phyloP scores from a whole-genome alignment of 2,888 invertebrate genomes.

The Diaprepes abbreviatus region DNA sequence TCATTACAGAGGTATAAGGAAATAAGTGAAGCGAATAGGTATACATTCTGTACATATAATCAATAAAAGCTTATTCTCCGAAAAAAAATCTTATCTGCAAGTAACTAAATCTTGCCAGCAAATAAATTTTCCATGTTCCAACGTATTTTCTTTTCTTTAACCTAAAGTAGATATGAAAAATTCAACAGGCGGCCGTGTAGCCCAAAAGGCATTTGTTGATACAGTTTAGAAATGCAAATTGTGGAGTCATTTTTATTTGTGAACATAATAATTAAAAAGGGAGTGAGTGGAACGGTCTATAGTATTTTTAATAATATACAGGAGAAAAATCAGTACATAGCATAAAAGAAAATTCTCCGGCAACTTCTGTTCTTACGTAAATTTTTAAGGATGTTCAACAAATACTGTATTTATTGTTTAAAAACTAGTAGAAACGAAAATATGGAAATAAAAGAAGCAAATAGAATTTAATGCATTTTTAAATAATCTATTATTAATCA shows the following conservation, averaged over 20 bases:
- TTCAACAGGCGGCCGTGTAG: conserved; percentile 16
- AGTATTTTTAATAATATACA: too few relatives aligned
- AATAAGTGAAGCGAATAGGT: too few relatives aligned
- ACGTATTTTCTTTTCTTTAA: conserved; percentile 18
- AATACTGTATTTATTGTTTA: too few relatives aligned
- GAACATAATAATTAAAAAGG: neutral
- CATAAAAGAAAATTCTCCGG: too few relatives aligned
- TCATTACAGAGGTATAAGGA: too few relatives aligned
- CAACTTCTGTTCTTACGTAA: too few relatives aligned
- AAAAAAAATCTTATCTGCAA: conserved; percentile 11
- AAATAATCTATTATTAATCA: too few relatives aligned
- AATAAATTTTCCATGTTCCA: conserved; percentile 16
- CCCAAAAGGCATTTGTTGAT: conserved; percentile 12
- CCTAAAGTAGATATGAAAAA: conserved; percentile 28
- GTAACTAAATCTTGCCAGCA: conserved; percentile 9
- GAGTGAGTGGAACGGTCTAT: neutral
- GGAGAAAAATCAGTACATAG: too few relatives aligned
- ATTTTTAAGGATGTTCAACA: too few relatives aligned
- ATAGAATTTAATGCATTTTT: too few relatives aligned
- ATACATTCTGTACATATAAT: neutral
- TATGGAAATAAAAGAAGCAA: too few relatives aligned
- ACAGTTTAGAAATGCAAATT: conserved; percentile 5
- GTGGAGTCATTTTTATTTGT: conserved; percentile 1
- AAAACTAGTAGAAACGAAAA: too few relatives aligned
- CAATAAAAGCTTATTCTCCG: neutral